Percentiles rank a stretch among this genome's conserved stretches.
These are phyloP conservation scores for Zenarchopterus dispar DNA, from an alignment of 2,797 vertebrate species.

Conservation along the genomic window DNA sequence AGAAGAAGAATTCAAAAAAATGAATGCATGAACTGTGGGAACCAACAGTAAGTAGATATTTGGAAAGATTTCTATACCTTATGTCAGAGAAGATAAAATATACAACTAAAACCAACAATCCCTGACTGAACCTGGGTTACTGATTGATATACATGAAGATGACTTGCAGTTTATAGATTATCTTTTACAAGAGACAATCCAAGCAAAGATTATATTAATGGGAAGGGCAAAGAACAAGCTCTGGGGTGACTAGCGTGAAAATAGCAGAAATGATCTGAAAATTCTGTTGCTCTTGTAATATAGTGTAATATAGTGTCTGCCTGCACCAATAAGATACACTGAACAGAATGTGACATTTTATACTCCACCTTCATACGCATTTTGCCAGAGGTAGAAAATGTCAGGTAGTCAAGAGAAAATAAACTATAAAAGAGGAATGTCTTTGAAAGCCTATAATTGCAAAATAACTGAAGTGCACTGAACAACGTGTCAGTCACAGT, in stretches of 20 bases:
- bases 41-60: background rate
- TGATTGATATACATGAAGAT: slow-evolving; percentile 6
- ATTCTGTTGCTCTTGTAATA: no score
- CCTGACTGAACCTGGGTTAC: background rate
- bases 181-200: background rate
- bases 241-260: background rate
- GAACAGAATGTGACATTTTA: no score
- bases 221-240: background rate
- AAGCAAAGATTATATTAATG: background rate
- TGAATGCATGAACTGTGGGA: slow-evolving; percentile 8
- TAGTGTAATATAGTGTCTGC: no score
- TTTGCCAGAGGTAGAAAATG: slow-evolving; percentile 13
- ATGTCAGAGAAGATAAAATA: background rate
- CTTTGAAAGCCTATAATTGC: slow-evolving; percentile 14
- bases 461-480: slow-evolving; percentile 33
- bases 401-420: background rate
- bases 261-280: no score
- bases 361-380: background rate
- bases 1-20: background rate
- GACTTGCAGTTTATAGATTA: slow-evolving; percentile 8
- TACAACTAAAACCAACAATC: background rate
- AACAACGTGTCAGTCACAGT: slow-evolving; percentile 32
- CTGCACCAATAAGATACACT: no score
- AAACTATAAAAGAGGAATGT: slow-evolving; percentile 7
- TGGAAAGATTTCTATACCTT: background rate